Evolutionary conservation across 2,888 invertebrate genomes (phyloP), one percentile per base, ranked within the genome.

Genomic region (Habrosyne pyritoides): DNA sequence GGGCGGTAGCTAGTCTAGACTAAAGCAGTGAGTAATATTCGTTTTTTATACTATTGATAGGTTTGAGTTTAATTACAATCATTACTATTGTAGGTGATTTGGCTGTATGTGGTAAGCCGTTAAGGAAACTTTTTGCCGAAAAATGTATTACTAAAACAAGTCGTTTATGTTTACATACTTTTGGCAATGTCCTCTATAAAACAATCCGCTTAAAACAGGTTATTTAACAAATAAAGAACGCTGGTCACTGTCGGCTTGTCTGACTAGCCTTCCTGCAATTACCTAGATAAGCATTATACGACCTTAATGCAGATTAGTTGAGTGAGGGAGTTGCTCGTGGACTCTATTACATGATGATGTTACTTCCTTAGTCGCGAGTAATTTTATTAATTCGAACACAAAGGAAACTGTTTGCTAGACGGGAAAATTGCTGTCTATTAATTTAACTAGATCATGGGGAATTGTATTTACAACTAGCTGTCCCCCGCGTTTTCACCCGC

Each of bases 261-360:
- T 67, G 71, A 67, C 55, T 55, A 53, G 54, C 66, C 77, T 81
- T 86, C 87, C 85, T 83, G 84, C 67, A 59, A 75, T 84, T 81
- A 79, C 67, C 71, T 73, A 67, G 66, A 73, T 28, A 4, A 50
- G 8, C 61, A 71, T 33, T 64, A 73, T 77, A 66, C 79, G 66
- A 59, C 46, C 53, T 60, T 49, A 52, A 57, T 24, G 57, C 58
- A 78, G 78, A 77, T 72, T 72, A 71, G 54, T 56, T 46, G 53
- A 46, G 48, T 30, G 52, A 47, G 56, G 49, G 55, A 42, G 42
- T 18, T n/a, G 8, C 49, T 57, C 57, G 52, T 53, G 50, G 56
- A 55, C 60, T 72, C 69, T 73, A 79, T 79, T 71, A 63, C 57
- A 66, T 71, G 71, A 78, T 73, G 75, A 72, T 65, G 21, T 63